Evolutionary conservation across 2,113 vertebrate genomes (phyloP).

Genomic region (Tamias sibiricus): DNA sequence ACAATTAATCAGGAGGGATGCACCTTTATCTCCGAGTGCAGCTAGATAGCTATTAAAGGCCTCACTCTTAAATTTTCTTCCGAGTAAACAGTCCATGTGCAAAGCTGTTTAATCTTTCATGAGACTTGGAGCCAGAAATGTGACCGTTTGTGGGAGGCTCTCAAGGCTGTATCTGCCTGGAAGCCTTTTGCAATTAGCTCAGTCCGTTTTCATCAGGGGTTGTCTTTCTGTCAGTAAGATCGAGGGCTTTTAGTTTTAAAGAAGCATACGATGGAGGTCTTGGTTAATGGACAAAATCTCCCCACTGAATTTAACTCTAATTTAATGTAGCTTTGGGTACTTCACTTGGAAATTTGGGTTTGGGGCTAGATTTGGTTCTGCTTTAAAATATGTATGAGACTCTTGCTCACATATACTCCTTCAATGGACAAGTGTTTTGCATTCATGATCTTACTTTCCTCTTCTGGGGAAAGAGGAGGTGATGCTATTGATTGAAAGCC

Average conservation of each 20-base stretch:
- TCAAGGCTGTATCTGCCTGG: conserved; percentile 29
- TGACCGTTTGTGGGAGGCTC: background rate
- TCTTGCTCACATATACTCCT: background rate
- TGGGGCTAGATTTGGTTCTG: background rate
- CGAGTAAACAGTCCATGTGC: conserved; percentile 65
- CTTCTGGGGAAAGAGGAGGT: background rate
- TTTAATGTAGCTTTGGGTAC: background rate
- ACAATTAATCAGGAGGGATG: conserved; percentile 1
- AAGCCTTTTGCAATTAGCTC: conserved; percentile 65
- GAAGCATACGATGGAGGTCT: background rate
- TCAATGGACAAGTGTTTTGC: background rate
- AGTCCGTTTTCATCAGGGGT: conserved; percentile 54
- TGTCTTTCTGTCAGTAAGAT: conserved; percentile 38
- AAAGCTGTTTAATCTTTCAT: conserved; percentile 73
- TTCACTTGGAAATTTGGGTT: conserved; percentile 10
- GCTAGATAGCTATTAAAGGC: conserved; percentile 50
- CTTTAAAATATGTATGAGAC: conserved; percentile 13
- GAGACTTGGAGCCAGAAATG: conserved; percentile 52
- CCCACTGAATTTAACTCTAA: background rate
- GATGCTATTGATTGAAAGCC: background rate
- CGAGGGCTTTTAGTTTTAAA: conserved; percentile 39
- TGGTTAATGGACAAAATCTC: conserved; percentile 14
- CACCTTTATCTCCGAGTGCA: conserved; percentile 54
- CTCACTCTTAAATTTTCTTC: conserved; percentile 58
- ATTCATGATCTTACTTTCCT: background rate